phyloP scores from a whole-genome alignment of 2,888 invertebrate genomes.

The Idaea dimidiata region DNA sequence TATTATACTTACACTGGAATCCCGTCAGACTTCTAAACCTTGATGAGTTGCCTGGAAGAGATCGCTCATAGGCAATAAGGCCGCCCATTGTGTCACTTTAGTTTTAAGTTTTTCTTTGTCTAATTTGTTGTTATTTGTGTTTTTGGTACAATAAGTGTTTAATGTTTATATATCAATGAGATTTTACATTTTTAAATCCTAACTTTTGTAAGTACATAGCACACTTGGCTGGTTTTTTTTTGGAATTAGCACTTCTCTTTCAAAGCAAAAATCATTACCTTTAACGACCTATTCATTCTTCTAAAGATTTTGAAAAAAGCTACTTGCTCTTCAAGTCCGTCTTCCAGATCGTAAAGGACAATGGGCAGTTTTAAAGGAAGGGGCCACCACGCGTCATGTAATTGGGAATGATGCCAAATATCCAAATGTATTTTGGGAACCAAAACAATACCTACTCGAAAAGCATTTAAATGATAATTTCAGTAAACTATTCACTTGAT shows the following conservation, averaged over 20 bases:
- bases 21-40: too few species aligned
- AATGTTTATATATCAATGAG: too few species aligned
- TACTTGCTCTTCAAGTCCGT: slow-evolving; percentile 23
- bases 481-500: slow-evolving; percentile 3
- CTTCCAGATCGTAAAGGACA: slow-evolving; percentile 32
- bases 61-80: too few species aligned
- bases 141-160: too few species aligned
- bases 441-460: slow-evolving; percentile 23
- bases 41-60: too few species aligned
- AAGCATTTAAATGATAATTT: slow-evolving; percentile 23
- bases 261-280: slow-evolving; percentile 32
- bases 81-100: too few species aligned
- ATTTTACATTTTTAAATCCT: too few species aligned
- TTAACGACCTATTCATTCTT: slow-evolving; percentile 71
- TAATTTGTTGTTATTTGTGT: too few species aligned
- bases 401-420: slow-evolving; percentile 22
- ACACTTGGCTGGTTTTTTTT: slow-evolving; percentile 16
- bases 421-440: slow-evolving; percentile 22
- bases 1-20: too few species aligned
- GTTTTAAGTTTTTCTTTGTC: too few species aligned
- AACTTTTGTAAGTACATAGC: too few species aligned
- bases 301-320: slow-evolving; percentile 72
- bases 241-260: slow-evolving; percentile 51
- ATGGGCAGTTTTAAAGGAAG: slow-evolving; percentile 52
- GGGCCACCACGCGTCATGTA: slow-evolving; percentile 30